Conservation (phyloP, 2,113 vertebrate species). For the Panthera tigris region DNA sequence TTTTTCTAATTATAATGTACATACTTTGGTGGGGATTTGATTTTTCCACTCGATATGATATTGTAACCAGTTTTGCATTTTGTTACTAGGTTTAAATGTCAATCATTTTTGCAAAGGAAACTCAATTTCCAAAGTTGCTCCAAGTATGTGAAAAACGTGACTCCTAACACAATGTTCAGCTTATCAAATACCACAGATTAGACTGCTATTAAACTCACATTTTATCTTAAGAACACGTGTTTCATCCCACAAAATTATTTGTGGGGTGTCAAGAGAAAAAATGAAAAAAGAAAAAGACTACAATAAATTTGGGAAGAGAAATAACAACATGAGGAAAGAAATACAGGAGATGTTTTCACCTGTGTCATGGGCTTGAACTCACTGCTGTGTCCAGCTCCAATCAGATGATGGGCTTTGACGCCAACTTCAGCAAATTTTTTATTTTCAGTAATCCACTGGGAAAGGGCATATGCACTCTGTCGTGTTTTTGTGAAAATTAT, state of each 20-base stretch:
- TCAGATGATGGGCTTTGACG: constrained; percentile 90
- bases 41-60: neutral
- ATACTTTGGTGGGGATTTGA: constrained; percentile 7
- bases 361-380: constrained; percentile 95
- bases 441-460: constrained; percentile 93
- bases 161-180: neutral
- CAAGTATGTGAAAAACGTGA: neutral
- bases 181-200: neutral
- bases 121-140: neutral
- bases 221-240: neutral
- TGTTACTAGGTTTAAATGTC: neutral
- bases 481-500: constrained; percentile 98
- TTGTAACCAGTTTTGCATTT: neutral
- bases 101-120: constrained; percentile 48
- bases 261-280: neutral
- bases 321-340: neutral
- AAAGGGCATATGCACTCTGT: constrained; percentile 91
- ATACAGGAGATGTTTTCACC: constrained; percentile 77
- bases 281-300: neutral
- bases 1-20: constrained; percentile 4
- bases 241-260: neutral
- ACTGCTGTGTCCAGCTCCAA: constrained; percentile 94
- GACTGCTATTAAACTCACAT: neutral
- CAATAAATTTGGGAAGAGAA: neutral
- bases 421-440: constrained; percentile 92